A percentile compares a stretch with the other conserved stretches of the same genome.
Conservation (phyloP, 2,888 invertebrate genomes). For the Andrena minutula region DNA sequence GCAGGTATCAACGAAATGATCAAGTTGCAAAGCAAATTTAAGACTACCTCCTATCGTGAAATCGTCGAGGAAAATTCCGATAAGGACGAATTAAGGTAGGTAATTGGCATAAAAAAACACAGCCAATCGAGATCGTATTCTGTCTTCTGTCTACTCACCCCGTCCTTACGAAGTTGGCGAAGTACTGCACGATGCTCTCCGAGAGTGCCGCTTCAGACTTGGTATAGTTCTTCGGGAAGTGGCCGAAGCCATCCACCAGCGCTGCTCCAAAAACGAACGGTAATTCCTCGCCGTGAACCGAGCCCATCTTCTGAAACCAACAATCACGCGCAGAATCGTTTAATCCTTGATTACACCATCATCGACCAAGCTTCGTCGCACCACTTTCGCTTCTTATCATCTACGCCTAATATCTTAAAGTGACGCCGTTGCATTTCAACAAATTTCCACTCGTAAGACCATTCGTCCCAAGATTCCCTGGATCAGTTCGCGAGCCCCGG, state of each 20-base stretch:
- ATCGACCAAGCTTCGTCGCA: no score
- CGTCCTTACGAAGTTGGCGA: slow-evolving; percentile 94
- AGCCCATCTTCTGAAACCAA: slow-evolving; percentile 91
- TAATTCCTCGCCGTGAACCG: slow-evolving; percentile 96
- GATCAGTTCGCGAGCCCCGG: slow-evolving; percentile 26
- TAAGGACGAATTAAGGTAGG: not conserved
- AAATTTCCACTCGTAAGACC: not conserved
- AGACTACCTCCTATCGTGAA: not conserved
- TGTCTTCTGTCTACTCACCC: slow-evolving; percentile 89
- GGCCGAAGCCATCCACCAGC: slow-evolving; percentile 92
- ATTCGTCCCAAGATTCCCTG: slow-evolving; percentile 17
- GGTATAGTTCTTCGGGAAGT: slow-evolving; percentile 95
- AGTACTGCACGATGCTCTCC: slow-evolving; percentile 94
- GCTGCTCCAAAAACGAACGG: slow-evolving; percentile 97
- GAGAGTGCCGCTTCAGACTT: slow-evolving; percentile 94
- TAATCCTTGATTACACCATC: not conserved
- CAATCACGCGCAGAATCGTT: slow-evolving; percentile 2
- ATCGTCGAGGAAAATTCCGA: not conserved
- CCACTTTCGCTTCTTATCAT: no score
- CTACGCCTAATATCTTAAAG: no score
- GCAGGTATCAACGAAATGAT: not conserved
- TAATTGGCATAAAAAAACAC: not conserved
- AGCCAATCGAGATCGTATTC: slow-evolving; percentile 10
- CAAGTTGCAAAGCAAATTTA: not conserved
- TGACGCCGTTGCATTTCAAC: no score